Conservation (phyloP, 2,888 invertebrate species). For the Diogma glabrata region DNA sequence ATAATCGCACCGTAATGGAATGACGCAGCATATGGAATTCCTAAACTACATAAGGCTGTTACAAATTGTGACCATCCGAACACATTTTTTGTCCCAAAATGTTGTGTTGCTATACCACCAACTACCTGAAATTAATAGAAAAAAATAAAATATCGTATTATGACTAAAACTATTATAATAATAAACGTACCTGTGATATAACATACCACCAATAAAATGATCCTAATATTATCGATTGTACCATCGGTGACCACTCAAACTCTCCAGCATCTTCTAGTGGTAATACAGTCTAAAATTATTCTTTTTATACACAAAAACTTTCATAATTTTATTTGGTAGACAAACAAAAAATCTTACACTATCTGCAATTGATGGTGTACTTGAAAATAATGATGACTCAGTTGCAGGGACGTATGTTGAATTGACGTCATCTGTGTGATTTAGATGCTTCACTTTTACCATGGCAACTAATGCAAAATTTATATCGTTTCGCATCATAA, state of each 20-base stretch:
- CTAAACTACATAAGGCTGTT: conserved; percentile 54
- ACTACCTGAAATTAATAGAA: conserved; percentile 32
- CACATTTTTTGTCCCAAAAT: conserved; percentile 56
- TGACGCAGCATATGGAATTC: conserved; percentile 51
- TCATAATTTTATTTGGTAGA: too few species aligned
- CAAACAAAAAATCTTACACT: too few species aligned
- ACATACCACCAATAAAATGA: conserved; percentile 67
- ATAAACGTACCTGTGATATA: conserved; percentile 42
- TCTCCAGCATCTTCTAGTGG: conserved; percentile 23
- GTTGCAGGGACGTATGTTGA: not conserved
- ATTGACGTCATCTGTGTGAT: too few species aligned
- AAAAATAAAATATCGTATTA: not conserved
- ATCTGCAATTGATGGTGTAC: too few species aligned
- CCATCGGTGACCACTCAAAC: conserved; percentile 50
- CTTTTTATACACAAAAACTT: conserved; percentile 4
- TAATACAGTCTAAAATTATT: conserved; percentile 9
- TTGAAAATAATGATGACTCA: not conserved
- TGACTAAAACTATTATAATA: not conserved
- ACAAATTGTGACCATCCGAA: conserved; percentile 57
- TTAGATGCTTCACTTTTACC: conserved; percentile 33
- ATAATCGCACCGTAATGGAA: conserved; percentile 50
- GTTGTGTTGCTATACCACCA: conserved; percentile 57
- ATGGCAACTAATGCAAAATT: conserved; percentile 60
- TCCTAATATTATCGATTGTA: conserved; percentile 52
- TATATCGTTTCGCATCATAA: conserved; percentile 66